These are phyloP conservation scores for Polydrusus tereticollis DNA, from an alignment of 2,888 invertebrate genomes.

Conservation along the genomic window DNA sequence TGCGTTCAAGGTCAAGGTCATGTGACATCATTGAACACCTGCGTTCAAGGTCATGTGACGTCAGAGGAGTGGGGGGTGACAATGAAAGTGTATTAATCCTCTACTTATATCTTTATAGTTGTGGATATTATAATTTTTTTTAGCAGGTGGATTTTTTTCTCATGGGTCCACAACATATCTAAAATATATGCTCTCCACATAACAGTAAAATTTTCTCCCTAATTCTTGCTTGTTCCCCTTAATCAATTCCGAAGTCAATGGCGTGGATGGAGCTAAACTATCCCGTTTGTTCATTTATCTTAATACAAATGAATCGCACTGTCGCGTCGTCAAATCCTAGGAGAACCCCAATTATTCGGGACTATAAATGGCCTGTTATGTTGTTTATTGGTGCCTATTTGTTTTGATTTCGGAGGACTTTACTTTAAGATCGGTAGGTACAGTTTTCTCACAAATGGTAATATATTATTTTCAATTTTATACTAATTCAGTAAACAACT, in stretches of 20 bases:
- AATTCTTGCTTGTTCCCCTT: slow-evolving; percentile 1
- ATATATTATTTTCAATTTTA: too few species aligned
- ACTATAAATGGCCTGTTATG: slow-evolving; percentile 34
- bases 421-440: background rate
- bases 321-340: slow-evolving; percentile 28
- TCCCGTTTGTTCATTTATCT: slow-evolving; percentile 32
- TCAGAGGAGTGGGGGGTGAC: too few species aligned
- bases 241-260: slow-evolving; percentile 31
- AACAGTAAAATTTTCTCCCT: slow-evolving; percentile 21
- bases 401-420: slow-evolving; percentile 20
- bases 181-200: too few species aligned
- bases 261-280: slow-evolving; percentile 31
- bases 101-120: too few species aligned
- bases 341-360: slow-evolving; percentile 30
- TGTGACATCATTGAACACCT: too few species aligned
- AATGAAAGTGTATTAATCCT: too few species aligned
- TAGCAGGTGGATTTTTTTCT: background rate
- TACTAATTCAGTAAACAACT: too few species aligned
- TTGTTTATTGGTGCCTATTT: slow-evolving; percentile 29
- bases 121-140: background rate
- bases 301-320: slow-evolving; percentile 35
- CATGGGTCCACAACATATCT: background rate
- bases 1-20: too few species aligned
- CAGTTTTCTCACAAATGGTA: slow-evolving; percentile 4
- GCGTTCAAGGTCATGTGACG: too few species aligned